Evolutionary conservation across 1,140 invertebrate species (phyloP).

Genomic region (Temnothorax nylanderi): DNA sequence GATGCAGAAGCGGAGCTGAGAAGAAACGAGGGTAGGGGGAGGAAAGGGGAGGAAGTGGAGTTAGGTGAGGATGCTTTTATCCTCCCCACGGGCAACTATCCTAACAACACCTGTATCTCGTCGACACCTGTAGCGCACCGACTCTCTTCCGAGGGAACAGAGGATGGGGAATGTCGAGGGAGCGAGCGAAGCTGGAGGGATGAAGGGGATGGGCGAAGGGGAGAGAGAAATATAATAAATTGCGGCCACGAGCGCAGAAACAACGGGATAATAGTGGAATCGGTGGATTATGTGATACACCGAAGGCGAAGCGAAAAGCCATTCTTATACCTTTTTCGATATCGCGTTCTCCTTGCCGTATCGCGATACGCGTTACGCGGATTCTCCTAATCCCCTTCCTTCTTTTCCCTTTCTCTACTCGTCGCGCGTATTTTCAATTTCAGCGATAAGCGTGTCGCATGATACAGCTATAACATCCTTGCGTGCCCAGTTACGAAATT

Average conservation of each 20-base stretch:
- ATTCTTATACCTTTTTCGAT: conserved; percentile 75
- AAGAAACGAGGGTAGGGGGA: conserved; percentile 3
- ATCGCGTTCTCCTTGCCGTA: conserved; percentile 70
- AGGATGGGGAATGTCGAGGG: conserved; percentile 5
- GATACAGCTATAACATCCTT: conserved; percentile 17
- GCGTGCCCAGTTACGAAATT: conserved; percentile 48
- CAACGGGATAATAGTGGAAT: conserved; percentile 81
- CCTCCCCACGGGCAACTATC: conserved; percentile 69
- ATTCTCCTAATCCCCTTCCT: neutral
- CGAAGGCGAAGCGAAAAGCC: conserved; percentile 67
- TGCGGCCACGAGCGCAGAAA: conserved; percentile 76
- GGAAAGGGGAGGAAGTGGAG: neutral
- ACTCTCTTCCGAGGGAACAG: conserved; percentile 61
- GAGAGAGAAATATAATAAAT: conserved; percentile 80
- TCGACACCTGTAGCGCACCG: conserved; percentile 82
- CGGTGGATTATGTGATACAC: conserved; percentile 77
- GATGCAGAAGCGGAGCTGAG: neutral
- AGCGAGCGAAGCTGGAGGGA: conserved; percentile 57
- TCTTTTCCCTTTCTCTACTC: neutral
- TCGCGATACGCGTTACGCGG: conserved; percentile 35
- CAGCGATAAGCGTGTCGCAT: neutral
- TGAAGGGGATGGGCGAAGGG: neutral
- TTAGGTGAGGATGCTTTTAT: conserved; percentile 58
- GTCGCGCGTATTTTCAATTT: neutral
- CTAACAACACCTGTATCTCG: conserved; percentile 81